These are phyloP conservation scores for Pseudochirops cupreus DNA, from an alignment of 2,797 vertebrate species.

Conservation along the genomic window DNA sequence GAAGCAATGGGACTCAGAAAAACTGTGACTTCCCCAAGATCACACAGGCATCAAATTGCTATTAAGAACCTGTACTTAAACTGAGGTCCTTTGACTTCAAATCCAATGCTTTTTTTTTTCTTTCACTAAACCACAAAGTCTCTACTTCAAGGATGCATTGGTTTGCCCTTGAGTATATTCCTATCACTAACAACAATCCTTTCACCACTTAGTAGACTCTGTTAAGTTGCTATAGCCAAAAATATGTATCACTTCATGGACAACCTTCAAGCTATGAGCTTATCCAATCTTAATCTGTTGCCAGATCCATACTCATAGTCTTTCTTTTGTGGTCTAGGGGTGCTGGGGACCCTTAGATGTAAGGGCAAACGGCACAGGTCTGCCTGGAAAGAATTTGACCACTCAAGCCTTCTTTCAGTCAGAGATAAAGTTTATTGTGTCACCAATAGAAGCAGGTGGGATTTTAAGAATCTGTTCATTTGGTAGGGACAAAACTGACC, in stretches of 20 bases:
- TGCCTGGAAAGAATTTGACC: too few relatives aligned
- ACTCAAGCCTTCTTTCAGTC: too few relatives aligned
- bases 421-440: too few relatives aligned
- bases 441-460: too few relatives aligned
- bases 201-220: neutral
- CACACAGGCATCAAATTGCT: neutral
- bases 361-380: too few relatives aligned
- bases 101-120: neutral
- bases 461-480: too few relatives aligned
- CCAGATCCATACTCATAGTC: neutral
- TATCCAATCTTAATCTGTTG: neutral
- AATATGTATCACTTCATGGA: neutral
- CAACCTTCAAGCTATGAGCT: neutral
- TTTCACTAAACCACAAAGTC: neutral
- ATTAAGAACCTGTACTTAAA: neutral
- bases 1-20: conserved; percentile 6
- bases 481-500: too few relatives aligned
- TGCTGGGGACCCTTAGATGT: too few relatives aligned
- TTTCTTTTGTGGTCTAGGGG: neutral
- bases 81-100: neutral
- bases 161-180: neutral
- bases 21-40: neutral
- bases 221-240: neutral
- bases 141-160: neutral
- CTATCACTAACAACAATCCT: neutral